These are phyloP conservation scores for Heliconius nattereri DNA, from an alignment of 1,140 invertebrate genomes.

Conservation along the genomic window DNA sequence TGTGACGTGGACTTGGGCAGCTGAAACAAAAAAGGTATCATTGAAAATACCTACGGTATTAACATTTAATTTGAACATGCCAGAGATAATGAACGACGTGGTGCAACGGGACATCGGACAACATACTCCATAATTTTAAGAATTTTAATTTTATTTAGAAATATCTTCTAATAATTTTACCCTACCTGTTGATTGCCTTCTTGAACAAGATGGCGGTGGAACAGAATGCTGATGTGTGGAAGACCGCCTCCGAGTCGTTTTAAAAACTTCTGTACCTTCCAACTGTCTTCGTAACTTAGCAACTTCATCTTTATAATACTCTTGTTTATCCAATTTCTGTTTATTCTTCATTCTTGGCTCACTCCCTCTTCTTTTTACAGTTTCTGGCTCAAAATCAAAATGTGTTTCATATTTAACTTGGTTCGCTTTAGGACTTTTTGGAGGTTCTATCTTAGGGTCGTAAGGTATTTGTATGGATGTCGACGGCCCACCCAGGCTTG, in stretches of 20 bases:
- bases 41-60: not conserved
- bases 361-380: conserved; percentile 63
- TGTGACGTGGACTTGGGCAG: conserved; percentile 84
- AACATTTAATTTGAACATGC: too few species aligned
- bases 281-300: conserved; percentile 67
- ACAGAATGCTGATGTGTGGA: conserved; percentile 75
- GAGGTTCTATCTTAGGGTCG: conserved; percentile 66
- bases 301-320: conserved; percentile 75
- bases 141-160: not conserved
- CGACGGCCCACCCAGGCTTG: conserved; percentile 50
- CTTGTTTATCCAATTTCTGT: conserved; percentile 68
- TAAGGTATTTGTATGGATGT: conserved; percentile 68
- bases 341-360: conserved; percentile 69
- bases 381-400: conserved; percentile 80
- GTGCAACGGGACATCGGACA: too few species aligned
- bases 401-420: conserved; percentile 75
- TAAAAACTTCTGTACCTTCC: conserved; percentile 74
- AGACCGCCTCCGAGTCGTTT: conserved; percentile 62
- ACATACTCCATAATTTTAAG: too few species aligned
- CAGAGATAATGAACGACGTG: too few species aligned
- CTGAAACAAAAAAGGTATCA: conserved; percentile 39
- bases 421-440: conserved; percentile 75
- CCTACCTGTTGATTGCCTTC: conserved; percentile 68
- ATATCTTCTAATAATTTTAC: not conserved
- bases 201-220: conserved; percentile 60